Base-by-base conservation (phyloP, 2,888 invertebrate genomes). In the Caenorhabditis uteleia region DNA sequence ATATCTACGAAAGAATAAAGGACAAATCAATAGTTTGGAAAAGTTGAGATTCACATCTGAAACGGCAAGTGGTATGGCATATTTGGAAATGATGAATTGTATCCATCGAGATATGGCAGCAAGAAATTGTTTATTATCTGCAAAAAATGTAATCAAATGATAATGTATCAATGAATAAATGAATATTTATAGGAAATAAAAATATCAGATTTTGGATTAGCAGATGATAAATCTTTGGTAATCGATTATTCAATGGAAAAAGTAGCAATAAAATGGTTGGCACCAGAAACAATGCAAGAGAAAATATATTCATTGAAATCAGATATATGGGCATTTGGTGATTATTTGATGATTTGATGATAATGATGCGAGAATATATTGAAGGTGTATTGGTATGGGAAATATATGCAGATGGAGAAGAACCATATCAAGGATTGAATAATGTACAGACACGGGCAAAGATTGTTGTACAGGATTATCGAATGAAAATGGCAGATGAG, bases 71-170 rank as follows among this genome's bases (percentile, higher is more conserved):
- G 92, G 91, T 0, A 91, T 92, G 91, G 87, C 89, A 60, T 91
- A 92, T 82, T 86, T 92, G 25, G 90, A 91, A 1, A 88, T 89
- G 0, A 89, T 91, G 77, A 88, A 91, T 78, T 92, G 91, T 84
- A 91, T 92, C 0, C 92, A 92, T 84, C 87, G 92, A 44, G 92
- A 92, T 84, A 86, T 92, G 56, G 92, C 91, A 0, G 91, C 91
- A 62, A 87, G 92, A 54, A 92, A 92, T 83, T 92, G 91, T 82
- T 86, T 92, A 12, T 66, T 83, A 12, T 62, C 70, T 2, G 48
- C 59, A 14, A 67, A 53, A 26, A 59, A 58, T 44, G 69, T 60
- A 14, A 39, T 44, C 31, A 29, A 45, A 29, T 45, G 8, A 38
- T 16, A 21, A 31, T n/a, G 10, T 33, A 23, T n/a, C 38, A 7